Base-by-base conservation (phyloP, 1,140 invertebrate genomes). In the Stegodyphus mimosarum region DNA sequence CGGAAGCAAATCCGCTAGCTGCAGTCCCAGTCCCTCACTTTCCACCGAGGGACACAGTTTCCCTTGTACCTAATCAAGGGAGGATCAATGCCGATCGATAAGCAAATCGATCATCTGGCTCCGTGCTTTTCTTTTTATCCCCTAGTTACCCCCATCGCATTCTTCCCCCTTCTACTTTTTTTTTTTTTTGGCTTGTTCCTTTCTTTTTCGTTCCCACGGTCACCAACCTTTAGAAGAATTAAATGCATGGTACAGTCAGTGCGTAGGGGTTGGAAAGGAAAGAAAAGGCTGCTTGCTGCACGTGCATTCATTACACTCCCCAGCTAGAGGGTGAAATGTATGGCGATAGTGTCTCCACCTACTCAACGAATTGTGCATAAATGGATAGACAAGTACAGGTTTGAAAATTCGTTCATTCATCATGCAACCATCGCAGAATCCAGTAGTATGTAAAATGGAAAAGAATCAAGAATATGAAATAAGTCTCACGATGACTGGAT, bases 51-150 rank as follows among this genome's bases (percentile, higher is more conserved):
- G 33, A 33, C 70, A 13, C 70, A n/a, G n/a, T 6, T 51, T 17
- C 70, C 49, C 70, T 51, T 72, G 13, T 50, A 6, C 70, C 70
- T 72, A 72, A 72, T 72, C 70, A 72, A 7, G 11, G 17, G 70
- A 50, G 70, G 70, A 72, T 72, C 70, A 72, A 72, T 72, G 70
- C 70, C 70, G 70, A 72, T 72, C 70, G 70, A 72, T 72, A 72
- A 51, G 13, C 52, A 72, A 72, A 72, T 72, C 70, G 70, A 72
- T 72, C 70, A 72, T 72, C 52, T 50, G n/a, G 17, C 49, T 50
- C 70, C 69, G 13, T 6, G 13, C 7, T n/a, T n/a, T 7, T 51
- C 70, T 50, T 50, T n/a, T 72, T 50, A 50, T 50, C 52, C 70
- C 18, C 49, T 51, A n/a, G 52, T 50, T 50, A 72, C 70, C 70